Percentiles rank a stretch among this genome's conserved stretches.
phyloP scores from a whole-genome alignment of 2,113 vertebrate genomes.

The Aegypius monachus region DNA sequence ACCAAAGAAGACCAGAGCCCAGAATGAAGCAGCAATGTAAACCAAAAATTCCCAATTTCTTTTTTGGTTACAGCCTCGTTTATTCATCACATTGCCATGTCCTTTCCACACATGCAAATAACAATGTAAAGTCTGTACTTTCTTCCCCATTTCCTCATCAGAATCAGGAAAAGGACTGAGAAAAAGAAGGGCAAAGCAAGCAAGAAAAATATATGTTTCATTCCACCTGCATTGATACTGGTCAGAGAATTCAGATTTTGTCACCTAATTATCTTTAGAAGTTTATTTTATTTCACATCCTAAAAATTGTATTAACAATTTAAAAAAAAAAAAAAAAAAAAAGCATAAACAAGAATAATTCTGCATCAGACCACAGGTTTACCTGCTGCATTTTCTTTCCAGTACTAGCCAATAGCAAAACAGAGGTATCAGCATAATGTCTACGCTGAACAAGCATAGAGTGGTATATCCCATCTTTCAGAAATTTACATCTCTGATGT shows the following conservation, averaged over 20 bases:
- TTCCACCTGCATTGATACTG: not conserved
- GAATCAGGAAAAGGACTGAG: not conserved
- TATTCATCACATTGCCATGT: not conserved
- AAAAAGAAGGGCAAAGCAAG: not conserved
- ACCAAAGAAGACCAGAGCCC: not conserved
- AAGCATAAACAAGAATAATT: not conserved
- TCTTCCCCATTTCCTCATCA: not conserved
- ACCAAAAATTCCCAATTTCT: not conserved
- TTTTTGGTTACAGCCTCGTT: not conserved
- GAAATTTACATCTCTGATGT: not conserved
- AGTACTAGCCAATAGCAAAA: not conserved
- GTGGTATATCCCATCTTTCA: not conserved
- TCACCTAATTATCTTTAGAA: not conserved
- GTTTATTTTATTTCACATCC: not conserved
- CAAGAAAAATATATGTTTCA: not conserved
- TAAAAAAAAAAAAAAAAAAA: not conserved
- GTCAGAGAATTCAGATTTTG: not conserved
- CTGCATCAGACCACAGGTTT: not conserved
- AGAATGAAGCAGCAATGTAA: not conserved
- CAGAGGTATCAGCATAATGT: not conserved
- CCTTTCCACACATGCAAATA: not conserved
- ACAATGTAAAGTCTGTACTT: not conserved
- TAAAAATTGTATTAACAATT: not conserved
- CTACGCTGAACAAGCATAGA: not conserved
- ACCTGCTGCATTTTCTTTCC: not conserved